A percentile compares a stretch with the other conserved stretches of the same genome.
Evolutionary conservation across 2,888 invertebrate genomes (phyloP).

Genomic region (Orthosia gracilis): DNA sequence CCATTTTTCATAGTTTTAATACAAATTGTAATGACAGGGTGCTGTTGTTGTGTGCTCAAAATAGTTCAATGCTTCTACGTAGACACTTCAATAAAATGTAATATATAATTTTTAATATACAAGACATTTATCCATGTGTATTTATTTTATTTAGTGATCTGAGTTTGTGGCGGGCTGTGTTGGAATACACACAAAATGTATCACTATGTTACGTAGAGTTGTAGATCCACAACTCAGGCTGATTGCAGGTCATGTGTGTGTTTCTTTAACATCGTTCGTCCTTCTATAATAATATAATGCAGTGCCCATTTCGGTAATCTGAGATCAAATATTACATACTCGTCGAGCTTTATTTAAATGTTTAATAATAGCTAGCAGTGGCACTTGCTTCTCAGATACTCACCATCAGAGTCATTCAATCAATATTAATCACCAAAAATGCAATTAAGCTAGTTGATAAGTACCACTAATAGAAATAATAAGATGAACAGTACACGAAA

Average conservation of each 20-base stretch:
- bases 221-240: too few species aligned
- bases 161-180: neutral
- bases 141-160: slow-evolving; percentile 39
- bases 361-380: neutral
- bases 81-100: slow-evolving; percentile 56
- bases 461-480: slow-evolving; percentile 14
- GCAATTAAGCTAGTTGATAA: slow-evolving; percentile 8
- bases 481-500: slow-evolving; percentile 13
- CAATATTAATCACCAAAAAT: slow-evolving; percentile 16
- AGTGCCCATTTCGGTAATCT: neutral
- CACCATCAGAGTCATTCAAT: slow-evolving; percentile 6
- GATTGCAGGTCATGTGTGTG: too few species aligned
- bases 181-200: neutral
- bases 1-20: slow-evolving; percentile 67
- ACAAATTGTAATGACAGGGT: slow-evolving; percentile 64
- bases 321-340: neutral
- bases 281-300: neutral
- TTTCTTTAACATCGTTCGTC: neutral
- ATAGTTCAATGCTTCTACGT: slow-evolving; percentile 59
- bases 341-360: neutral
- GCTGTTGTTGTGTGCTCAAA: slow-evolving; percentile 69
- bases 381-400: neutral
- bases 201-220: neutral
- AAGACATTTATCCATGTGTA: slow-evolving; percentile 16
- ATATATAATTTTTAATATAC: slow-evolving; percentile 44